Percentiles rank a stretch among this genome's conserved stretches.
These are phyloP conservation scores for Philhelius pedissequus DNA, from an alignment of 2,888 invertebrate species.

Conservation along the genomic window DNA sequence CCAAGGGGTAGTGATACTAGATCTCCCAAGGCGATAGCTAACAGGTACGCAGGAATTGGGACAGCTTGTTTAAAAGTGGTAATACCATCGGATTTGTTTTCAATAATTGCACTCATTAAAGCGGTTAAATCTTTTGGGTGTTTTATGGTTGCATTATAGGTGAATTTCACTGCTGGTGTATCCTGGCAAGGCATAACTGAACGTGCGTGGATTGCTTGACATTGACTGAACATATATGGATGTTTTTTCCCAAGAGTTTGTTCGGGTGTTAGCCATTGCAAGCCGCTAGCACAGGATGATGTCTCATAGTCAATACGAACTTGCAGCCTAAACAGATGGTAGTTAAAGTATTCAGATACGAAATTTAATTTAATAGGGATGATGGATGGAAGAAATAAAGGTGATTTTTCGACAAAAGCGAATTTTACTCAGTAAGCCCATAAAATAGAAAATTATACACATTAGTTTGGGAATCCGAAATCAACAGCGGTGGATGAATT, in stretches of 20 bases:
- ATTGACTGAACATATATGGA: slow-evolving; percentile 92
- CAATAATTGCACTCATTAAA: slow-evolving; percentile 91
- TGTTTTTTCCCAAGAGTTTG: slow-evolving; percentile 93
- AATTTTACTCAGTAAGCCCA: too few relatives aligned
- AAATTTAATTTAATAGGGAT: background rate
- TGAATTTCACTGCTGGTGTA: slow-evolving; percentile 92
- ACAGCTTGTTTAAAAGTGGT: slow-evolving; percentile 86
- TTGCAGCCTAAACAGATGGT: slow-evolving; percentile 69
- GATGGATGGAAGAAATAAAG: too few relatives aligned
- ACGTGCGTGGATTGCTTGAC: slow-evolving; percentile 93
- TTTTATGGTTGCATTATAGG: slow-evolving; percentile 87
- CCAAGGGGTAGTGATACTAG: slow-evolving; percentile 88
- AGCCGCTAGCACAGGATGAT: slow-evolving; percentile 87
- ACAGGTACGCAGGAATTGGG: slow-evolving; percentile 92
- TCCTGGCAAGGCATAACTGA: slow-evolving; percentile 96
- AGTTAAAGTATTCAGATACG: background rate
- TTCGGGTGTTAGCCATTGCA: slow-evolving; percentile 92
- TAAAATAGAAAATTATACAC: too few relatives aligned
- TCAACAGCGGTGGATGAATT: too few relatives aligned
- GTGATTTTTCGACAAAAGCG: too few relatives aligned
- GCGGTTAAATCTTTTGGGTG: slow-evolving; percentile 88
- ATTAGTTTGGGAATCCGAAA: too few relatives aligned
- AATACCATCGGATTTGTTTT: slow-evolving; percentile 76
- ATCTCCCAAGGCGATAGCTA: slow-evolving; percentile 93
- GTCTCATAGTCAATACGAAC: slow-evolving; percentile 87